Evolutionary conservation across 2,797 vertebrate species (phyloP), one percentile per base, ranked within the genome.

Genomic region (Martes flavigula): DNA sequence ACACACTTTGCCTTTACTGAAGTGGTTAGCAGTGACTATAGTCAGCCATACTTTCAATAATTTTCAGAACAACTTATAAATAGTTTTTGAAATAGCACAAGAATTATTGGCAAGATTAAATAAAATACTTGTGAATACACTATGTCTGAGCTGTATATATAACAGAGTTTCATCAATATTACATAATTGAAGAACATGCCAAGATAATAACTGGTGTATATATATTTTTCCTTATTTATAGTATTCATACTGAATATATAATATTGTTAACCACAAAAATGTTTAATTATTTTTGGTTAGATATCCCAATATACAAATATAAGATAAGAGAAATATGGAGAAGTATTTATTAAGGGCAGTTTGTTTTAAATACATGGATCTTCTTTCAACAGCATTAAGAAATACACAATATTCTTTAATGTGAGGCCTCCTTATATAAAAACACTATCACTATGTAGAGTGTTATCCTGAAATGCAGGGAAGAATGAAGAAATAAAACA

Each of bases 311-410:
- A 68, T 62, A 51, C 8, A 84, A 77, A 90, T 77, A 64, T 48
- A 64, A 32, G 48, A 73, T 70, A 75, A 93, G 40, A 4, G 54
- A 56, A 85, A 56, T 62, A 90, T 27, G 32, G 75, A 46, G 21
- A 62, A 89, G 38, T 51, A 1, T 30, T 78, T 66, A 73, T 82
- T 85, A 75, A 5, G 58, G 20, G 58, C 14, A 2, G 0, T 40
- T 94, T 84, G 82, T 83, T 87, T 91, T 62, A 68, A 58, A 48
- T 38, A 48, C 3, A 48, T 6, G 48, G 21, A 18, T 83, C 5
- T 89, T 92, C 73, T 32, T 83, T 96, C 23, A 88, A 77, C 3
- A 70, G 11, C 64, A 81, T 43, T 90, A 94, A 92, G 62, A 92
- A 94, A 93, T 81, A 87, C 4, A n/a, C 23, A 77, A 40, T 43